Evolutionary conservation across 2,888 invertebrate species (phyloP).

Genomic region (Lumbricus terrestris): DNA sequence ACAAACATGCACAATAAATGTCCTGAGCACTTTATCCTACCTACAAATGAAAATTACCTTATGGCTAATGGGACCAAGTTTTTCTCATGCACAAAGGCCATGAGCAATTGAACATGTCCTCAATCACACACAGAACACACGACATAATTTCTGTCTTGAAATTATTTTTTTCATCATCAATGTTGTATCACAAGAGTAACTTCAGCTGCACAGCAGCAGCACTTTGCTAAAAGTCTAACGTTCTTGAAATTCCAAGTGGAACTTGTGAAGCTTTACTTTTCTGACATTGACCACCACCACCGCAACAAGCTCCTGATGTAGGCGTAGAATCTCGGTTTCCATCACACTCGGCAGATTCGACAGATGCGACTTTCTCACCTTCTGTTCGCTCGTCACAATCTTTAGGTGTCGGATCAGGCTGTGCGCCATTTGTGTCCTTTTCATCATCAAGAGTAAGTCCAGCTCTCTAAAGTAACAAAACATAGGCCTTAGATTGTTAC

Average conservation of each 20-base stretch:
- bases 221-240: not conserved
- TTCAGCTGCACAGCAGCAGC: not conserved
- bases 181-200: too few species aligned
- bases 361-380: not conserved
- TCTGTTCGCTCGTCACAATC: not conserved
- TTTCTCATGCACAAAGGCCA: too few species aligned
- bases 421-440: not conserved
- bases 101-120: too few species aligned
- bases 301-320: not conserved
- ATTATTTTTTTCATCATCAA: too few species aligned
- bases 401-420: not conserved
- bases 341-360: not conserved
- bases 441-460: not conserved
- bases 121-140: too few species aligned
- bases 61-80: too few species aligned
- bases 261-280: not conserved
- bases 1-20: too few species aligned
- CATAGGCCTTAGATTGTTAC: not conserved
- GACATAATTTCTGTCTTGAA: too few species aligned
- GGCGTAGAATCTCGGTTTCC: not conserved
- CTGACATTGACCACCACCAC: not conserved
- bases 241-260: not conserved
- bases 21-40: too few species aligned
- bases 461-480: not conserved
- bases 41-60: too few species aligned